Conservation (phyloP, 2,888 invertebrate genomes). For the Drosophila longiperda region DNA sequence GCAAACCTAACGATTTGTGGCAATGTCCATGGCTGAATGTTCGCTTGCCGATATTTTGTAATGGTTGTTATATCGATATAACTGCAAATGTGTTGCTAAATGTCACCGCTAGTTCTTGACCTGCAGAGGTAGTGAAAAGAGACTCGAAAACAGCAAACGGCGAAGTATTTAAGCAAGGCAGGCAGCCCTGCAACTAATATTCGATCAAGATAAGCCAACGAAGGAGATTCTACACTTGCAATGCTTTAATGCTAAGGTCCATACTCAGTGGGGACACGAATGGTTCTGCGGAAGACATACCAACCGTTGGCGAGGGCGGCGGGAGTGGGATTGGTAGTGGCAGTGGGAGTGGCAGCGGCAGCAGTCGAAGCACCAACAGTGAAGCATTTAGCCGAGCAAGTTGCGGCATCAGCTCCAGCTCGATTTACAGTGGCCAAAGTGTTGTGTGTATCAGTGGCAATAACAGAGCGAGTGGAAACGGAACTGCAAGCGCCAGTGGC, state of each 20-base stretch:
- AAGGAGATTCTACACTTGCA: slow-evolving; percentile 79
- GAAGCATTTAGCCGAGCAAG: slow-evolving; percentile 53
- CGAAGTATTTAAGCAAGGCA: slow-evolving; percentile 32
- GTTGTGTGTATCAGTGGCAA: no score
- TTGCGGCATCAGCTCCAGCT: slow-evolving; percentile 57
- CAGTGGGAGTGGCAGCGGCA: slow-evolving; percentile 42
- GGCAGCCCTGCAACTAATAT: slow-evolving; percentile 42
- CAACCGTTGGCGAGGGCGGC: slow-evolving; percentile 65
- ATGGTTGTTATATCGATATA: neutral
- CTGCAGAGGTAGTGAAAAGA: slow-evolving; percentile 39
- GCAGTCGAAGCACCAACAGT: slow-evolving; percentile 23
- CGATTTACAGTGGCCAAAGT: no score
- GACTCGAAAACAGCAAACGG: slow-evolving; percentile 10
- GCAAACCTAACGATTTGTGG: neutral
- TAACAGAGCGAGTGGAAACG: no score
- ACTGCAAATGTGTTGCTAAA: neutral
- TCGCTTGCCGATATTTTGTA: neutral
- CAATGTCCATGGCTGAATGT: neutral
- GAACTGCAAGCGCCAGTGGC: no score
- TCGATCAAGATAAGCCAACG: slow-evolving; percentile 74
- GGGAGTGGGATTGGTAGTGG: slow-evolving; percentile 54
- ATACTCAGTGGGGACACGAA: slow-evolving; percentile 82
- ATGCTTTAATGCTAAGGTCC: slow-evolving; percentile 85
- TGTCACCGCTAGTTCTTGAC: slow-evolving; percentile 41
- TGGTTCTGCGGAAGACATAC: slow-evolving; percentile 76